Base-by-base conservation (phyloP, 2,888 invertebrate genomes). In the Liodrosophila aerea region DNA sequence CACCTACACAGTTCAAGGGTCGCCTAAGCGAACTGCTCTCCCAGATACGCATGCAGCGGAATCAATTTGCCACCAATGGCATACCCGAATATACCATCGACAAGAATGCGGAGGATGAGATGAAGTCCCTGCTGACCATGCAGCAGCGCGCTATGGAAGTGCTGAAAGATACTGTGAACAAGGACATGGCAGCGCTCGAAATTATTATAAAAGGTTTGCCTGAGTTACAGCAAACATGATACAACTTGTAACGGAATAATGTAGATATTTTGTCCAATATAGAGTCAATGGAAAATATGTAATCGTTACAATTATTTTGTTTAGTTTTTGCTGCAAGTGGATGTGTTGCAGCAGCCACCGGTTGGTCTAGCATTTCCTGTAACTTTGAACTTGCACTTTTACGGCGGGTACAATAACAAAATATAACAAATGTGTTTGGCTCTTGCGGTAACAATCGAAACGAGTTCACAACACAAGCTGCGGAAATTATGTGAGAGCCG, bases 1-100 rank as follows among this genome's bases (percentile, higher is more conserved):
- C 96, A 9, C 98, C 98, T 27, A 96, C 97, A 34, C 96, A 98
- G 75, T 97, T 96, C 87, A 97, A 97, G 94, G 97, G 97, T 58
- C 95, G 97, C 50, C 92, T 98, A 53, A 97, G 96, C 89, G 98
- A 98, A 91, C 91, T 98, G 81, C 91, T 97, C 70, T 96, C 97
- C 11, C 96, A 97, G 73, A 94, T 97, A 78, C 92, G 95, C 56
- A 92, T 96, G 88, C 94, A 94, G 75, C 92, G 93, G 56, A 92
- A 92, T 85, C 93, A 93, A 12, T 90, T 90, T 66, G 91, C 92
- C 44, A 91, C 92, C 9, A 92, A 92, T 37, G 92, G 92, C 22
- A 90, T 91, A 4, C 93, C 93, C 37, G 94, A 95, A 77, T 98
- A 97, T 86, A 93, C 94, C 57, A 93, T 98, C 88, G 96, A 97